Evolutionary conservation across 2,888 invertebrate genomes (phyloP), one percentile per base, ranked within the genome.

Genomic region (Crepidodera aurea): DNA sequence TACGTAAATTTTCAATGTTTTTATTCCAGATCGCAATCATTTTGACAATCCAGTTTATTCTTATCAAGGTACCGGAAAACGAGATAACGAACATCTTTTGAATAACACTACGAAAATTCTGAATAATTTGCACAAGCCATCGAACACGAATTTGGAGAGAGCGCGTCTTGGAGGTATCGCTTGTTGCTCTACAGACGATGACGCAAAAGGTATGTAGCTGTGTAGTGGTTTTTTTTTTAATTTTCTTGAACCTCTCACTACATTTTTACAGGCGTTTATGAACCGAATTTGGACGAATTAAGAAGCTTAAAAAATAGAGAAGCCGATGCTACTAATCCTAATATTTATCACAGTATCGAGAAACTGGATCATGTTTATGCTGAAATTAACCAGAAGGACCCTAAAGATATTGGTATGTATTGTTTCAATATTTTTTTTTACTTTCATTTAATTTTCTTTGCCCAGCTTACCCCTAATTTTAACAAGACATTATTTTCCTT

Each of bases 41-140:
- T 95, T 95, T 80, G 95, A 95, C 82, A 95, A 95, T 84, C 95
- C 95, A 0, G 93, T 93, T 2, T 95, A 95, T 81, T 90, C 92
- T 8, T 91, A 88, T 82, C 88, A 91, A 78, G 73, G 73, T 15
- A 81, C 82, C 13, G 81, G 82, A n/a, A 60, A 62, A 50, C 82
- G 84, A 8, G 82, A 84, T 58, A 86, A 86, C 67, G 87, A 87
- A 72, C 83, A 85, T 0, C 83, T 86, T 46, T 72, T 87, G 42
- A 80, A 86, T 60, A 85, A 87, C 75, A 86, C 87, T 69, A 83
- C 82, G 0, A 82, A 82, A 19, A 83, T 83, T 55, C 79, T 84
- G 51, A 89, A 90, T 77, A 87, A 89, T 78, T 79, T 89, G 44
- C 76, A 80, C 59, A 87, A 87, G 71, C 82, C 86, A 42, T 86